These are phyloP conservation scores for Capricornis sumatraensis DNA, from an alignment of 2,113 vertebrate genomes.

Conservation along the genomic window DNA sequence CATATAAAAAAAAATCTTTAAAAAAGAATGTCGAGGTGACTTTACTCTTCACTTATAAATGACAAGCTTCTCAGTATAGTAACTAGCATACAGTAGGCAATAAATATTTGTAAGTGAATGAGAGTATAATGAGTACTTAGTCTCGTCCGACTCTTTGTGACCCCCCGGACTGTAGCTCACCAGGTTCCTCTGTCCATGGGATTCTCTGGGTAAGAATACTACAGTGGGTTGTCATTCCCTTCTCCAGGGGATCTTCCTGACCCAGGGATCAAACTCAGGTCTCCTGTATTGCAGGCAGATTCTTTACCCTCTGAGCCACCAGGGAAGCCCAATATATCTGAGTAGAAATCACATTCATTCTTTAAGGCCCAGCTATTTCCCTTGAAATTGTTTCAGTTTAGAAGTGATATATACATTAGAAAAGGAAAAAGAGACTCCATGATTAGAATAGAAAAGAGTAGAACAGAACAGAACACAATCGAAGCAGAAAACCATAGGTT, in stretches of 20 bases:
- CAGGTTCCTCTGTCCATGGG: neutral
- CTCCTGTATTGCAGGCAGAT: neutral
- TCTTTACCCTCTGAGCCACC: neutral
- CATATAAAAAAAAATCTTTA: neutral
- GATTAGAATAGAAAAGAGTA: neutral
- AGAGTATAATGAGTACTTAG: neutral
- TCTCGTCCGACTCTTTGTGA: fast-evolving
- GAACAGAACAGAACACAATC: neutral
- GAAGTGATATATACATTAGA: neutral
- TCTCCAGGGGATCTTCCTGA: neutral
- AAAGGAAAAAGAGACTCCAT: neutral
- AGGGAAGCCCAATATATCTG: neutral
- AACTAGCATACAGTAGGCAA: neutral
- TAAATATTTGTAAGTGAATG: conserved; percentile 12
- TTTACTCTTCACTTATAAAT: conserved; percentile 20
- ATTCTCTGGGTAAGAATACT: neutral
- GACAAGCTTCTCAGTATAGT: neutral
- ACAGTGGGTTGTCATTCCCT: neutral
- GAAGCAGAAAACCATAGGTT: neutral
- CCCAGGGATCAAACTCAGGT: neutral
- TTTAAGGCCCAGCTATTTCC: neutral
- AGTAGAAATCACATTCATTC: neutral
- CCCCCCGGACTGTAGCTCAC: neutral
- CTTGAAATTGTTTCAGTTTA: neutral
- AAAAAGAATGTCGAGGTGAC: neutral